Conservation (phyloP, 2,797 vertebrate species). For the Mastacembelus armatus region DNA sequence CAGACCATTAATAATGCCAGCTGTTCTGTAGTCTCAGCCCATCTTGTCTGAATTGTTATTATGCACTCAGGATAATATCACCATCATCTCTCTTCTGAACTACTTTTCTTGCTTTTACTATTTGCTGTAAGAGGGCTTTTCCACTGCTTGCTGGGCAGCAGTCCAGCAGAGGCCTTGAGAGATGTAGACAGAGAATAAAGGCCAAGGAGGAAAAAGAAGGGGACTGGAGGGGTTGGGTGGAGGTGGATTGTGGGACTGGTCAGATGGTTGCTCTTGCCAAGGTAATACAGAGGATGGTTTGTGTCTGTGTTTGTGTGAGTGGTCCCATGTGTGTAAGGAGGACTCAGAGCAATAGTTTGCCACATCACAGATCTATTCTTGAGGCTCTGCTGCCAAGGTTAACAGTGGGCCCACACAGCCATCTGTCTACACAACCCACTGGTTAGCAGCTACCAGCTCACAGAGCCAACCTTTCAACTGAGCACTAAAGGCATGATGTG, state of each 20-base stretch:
- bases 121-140: slow-evolving; percentile 31
- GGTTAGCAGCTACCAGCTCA: slow-evolving; percentile 42
- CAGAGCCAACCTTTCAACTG: slow-evolving; percentile 42
- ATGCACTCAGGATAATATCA: too few relatives aligned
- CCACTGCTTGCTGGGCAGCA: slow-evolving; percentile 39
- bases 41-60: too few relatives aligned
- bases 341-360: slow-evolving; percentile 48
- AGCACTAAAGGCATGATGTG: slow-evolving; percentile 26
- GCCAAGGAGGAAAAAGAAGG: not conserved
- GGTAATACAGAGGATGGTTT: slow-evolving; percentile 55
- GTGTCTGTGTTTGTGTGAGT: slow-evolving; percentile 57
- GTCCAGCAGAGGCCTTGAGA: slow-evolving; percentile 42
- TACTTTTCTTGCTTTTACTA: slow-evolving; percentile 28
- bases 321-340: slow-evolving; percentile 54
- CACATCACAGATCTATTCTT: slow-evolving; percentile 57
- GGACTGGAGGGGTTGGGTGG: not conserved
- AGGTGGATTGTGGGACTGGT: slow-evolving; percentile 30
- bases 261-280: slow-evolving; percentile 57
- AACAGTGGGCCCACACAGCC: slow-evolving; percentile 47
- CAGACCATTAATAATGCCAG: not conserved
- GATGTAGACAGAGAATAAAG: slow-evolving; percentile 23
- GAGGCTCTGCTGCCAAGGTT: slow-evolving; percentile 47
- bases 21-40: not conserved
- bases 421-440: slow-evolving; percentile 65
- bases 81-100: slow-evolving; percentile 2